Conservation (phyloP, 2,888 invertebrate genomes). For the Stenotaenia linearis region DNA sequence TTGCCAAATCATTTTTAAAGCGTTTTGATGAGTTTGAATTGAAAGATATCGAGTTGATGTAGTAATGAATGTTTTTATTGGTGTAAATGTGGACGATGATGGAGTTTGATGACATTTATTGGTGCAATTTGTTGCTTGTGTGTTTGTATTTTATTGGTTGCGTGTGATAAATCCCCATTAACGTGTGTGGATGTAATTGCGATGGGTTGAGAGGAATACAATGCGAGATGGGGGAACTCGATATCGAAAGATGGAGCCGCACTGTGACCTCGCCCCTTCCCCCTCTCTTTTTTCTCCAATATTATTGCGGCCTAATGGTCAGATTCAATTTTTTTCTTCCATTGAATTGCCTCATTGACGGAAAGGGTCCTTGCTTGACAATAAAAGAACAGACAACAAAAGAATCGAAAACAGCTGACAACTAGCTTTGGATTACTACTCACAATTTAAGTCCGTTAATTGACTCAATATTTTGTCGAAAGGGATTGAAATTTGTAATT, state of each 20-base stretch:
- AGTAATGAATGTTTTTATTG: neutral
- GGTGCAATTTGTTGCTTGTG: neutral
- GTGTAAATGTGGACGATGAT: neutral
- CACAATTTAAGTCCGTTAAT: neutral
- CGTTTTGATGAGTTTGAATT: neutral
- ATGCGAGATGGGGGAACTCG: neutral
- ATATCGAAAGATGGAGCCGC: neutral
- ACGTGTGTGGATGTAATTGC: neutral
- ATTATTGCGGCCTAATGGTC: constrained; percentile 10
- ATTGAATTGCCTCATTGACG: neutral
- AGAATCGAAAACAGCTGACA: constrained; percentile 31
- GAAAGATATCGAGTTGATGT: neutral
- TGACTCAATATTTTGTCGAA: no score
- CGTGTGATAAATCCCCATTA: neutral
- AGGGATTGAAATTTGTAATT: no score
- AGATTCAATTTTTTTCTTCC: constrained; percentile 6
- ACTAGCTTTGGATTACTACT: neutral
- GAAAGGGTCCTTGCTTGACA: constrained; percentile 24
- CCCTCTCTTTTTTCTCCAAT: neutral
- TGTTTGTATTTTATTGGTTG: neutral
- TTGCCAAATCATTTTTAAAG: neutral
- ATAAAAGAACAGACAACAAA: constrained; percentile 31
- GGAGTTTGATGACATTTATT: neutral
- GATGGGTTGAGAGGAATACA: neutral
- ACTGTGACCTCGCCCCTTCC: neutral